Evolutionary conservation across 2,797 vertebrate species (phyloP).

Genomic region (Danio kyathit): DNA sequence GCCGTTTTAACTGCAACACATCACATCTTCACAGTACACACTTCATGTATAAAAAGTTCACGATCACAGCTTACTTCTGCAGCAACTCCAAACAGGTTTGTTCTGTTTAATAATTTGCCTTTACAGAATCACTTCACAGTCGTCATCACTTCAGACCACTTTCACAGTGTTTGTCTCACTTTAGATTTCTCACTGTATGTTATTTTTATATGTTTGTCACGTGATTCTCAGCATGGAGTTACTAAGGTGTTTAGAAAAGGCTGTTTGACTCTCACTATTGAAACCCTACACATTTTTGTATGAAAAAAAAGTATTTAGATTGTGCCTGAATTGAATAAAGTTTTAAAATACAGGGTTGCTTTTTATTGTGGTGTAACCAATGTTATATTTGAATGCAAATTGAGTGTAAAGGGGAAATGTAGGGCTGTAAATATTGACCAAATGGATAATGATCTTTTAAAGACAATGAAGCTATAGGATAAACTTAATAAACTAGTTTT

Average conservation of each 20-base stretch:
- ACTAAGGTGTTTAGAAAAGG: conserved; percentile 13
- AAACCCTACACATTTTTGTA: not conserved
- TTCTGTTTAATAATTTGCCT: not conserved
- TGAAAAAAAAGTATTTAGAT: not conserved
- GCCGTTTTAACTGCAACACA: conserved; percentile 46
- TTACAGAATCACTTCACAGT: conserved; percentile 7
- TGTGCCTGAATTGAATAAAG: conserved; percentile 27
- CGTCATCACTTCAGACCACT: not conserved
- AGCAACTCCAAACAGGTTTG: not conserved
- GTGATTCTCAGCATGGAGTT: not conserved
- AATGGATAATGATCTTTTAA: too few species aligned
- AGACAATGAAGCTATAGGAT: too few species aligned
- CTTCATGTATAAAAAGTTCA: not conserved
- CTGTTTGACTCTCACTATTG: not conserved
- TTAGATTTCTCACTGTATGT: not conserved
- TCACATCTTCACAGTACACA: not conserved
- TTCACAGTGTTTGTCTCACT: not conserved
- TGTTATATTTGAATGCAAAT: not conserved
- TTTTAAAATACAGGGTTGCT: conserved; percentile 9
- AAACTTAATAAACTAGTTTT: not conserved
- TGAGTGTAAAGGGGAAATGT: too few species aligned
- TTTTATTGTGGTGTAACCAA: not conserved
- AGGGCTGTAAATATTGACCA: too few species aligned
- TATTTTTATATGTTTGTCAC: conserved; percentile 21
- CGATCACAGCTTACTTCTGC: conserved; percentile 14